Conservation (phyloP, 30 jellyfish, hydroid and myxozoan species). For the Mastigias papua region DNA sequence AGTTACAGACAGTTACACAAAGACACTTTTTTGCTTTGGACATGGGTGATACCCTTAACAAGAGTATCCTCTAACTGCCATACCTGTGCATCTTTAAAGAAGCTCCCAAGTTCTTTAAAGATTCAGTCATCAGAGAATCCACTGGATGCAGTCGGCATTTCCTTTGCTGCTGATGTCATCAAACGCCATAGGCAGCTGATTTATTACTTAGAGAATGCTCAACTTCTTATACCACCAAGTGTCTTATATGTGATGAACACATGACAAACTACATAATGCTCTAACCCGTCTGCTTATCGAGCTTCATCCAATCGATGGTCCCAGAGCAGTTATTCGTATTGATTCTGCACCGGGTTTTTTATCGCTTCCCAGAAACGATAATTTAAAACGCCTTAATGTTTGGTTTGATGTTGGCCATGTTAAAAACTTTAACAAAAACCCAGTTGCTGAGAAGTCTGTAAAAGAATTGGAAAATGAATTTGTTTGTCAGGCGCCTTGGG, state of each 20-base stretch:
- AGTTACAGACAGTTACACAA: constrained; percentile 19
- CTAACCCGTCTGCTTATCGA: constrained; percentile 12
- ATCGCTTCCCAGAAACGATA: neutral
- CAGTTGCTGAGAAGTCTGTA: constrained; percentile 67
- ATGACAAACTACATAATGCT: constrained; percentile 41
- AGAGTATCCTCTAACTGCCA: constrained; percentile 26
- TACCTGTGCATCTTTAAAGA: constrained; percentile 28
- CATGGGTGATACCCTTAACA: constrained; percentile 25
- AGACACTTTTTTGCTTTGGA: constrained; percentile 61
- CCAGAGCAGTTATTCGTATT: constrained; percentile 48
- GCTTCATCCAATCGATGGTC: constrained; percentile 46
- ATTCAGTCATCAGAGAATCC: constrained; percentile 14
- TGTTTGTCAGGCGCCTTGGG: constrained; percentile 42
- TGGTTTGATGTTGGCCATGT: constrained; percentile 47
- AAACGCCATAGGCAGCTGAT: constrained; percentile 45
- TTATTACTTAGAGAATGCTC: constrained; percentile 46
- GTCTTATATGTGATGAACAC: constrained; percentile 25
- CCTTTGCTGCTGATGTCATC: constrained; percentile 60
- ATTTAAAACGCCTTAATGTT: neutral
- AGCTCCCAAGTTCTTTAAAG: constrained; percentile 17
- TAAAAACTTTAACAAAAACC: constrained; percentile 57
- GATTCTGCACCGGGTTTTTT: constrained; percentile 69
- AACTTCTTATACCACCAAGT: constrained; percentile 37
- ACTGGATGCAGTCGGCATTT: constrained; percentile 43
- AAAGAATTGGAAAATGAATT: constrained; percentile 52